phyloP scores from a whole-genome alignment of 2,797 vertebrate species.

The Poecilia wingei region DNA sequence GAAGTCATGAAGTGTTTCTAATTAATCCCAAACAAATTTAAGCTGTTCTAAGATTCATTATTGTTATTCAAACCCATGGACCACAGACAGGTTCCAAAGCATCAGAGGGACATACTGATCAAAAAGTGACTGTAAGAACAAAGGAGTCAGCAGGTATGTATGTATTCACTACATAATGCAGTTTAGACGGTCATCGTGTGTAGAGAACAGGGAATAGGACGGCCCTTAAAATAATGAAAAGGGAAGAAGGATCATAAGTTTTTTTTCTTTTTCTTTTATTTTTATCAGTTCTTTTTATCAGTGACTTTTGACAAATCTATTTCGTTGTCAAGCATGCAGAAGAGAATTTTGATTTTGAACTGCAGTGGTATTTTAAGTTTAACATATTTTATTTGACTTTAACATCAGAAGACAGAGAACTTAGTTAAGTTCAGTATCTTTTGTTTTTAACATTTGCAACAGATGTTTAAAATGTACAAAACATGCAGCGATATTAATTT shows the following conservation, averaged over 20 bases:
- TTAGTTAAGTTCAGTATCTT: not conserved
- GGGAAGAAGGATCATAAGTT: too few species aligned
- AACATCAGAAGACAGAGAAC: not conserved
- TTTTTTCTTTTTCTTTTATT: too few species aligned
- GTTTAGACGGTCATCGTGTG: accelerated
- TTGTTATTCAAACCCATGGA: not conserved
- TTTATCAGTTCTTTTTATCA: too few species aligned
- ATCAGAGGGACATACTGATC: not conserved
- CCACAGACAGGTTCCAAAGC: not conserved
- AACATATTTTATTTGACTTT: not conserved
- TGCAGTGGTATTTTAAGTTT: not conserved
- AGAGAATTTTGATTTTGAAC: not conserved
- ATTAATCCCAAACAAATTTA: not conserved
- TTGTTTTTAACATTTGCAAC: not conserved
- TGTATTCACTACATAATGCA: too few species aligned
- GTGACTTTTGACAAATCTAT: too few species aligned
- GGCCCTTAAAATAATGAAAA: too few species aligned
- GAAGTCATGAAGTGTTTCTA: not conserved
- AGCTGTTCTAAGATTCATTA: not conserved
- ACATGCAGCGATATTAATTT: not conserved
- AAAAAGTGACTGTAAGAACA: not conserved
- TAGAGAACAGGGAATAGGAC: too few species aligned
- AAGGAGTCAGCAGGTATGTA: not conserved
- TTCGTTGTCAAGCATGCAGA: not conserved
- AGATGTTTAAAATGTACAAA: not conserved